Evolutionary conservation across 1,140 invertebrate genomes (phyloP).

Genomic region (Ostrea edulis): DNA sequence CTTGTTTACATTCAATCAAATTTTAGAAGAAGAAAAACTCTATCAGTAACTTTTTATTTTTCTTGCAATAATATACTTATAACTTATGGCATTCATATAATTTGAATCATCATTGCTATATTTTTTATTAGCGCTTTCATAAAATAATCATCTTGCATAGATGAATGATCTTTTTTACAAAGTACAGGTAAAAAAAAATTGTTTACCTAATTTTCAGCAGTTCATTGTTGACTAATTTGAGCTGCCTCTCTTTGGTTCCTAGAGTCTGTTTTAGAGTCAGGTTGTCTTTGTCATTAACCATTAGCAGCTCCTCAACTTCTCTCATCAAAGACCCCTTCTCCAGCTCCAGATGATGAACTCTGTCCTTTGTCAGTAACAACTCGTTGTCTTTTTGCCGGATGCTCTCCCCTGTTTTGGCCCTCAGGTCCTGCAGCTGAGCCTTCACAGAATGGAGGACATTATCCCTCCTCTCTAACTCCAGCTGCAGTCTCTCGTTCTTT

Average conservation of each 20-base stretch:
- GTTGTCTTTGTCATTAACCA: slow-evolving; percentile 55
- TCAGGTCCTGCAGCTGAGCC: not conserved
- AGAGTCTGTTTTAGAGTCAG: slow-evolving; percentile 47
- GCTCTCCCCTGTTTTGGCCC: not conserved
- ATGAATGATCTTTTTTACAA: too few species aligned
- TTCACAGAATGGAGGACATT: not conserved
- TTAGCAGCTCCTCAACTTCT: slow-evolving; percentile 58
- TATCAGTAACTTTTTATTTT: too few species aligned
- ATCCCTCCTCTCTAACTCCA: slow-evolving; percentile 16
- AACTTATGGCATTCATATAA: too few species aligned
- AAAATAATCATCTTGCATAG: too few species aligned
- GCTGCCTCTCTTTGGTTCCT: not conserved
- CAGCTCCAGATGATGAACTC: slow-evolving; percentile 51
- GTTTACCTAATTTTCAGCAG: not conserved
- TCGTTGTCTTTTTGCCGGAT: slow-evolving; percentile 46
- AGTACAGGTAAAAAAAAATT: not conserved
- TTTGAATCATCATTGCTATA: too few species aligned
- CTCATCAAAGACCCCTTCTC: slow-evolving; percentile 53
- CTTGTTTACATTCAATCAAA: not conserved
- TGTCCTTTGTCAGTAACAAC: slow-evolving; percentile 30
- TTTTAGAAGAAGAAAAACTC: not conserved
- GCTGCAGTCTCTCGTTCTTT: slow-evolving; percentile 1
- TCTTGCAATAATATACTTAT: too few species aligned
- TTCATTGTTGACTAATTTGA: slow-evolving; percentile 38
- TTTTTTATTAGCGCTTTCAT: too few species aligned